These are phyloP conservation scores for Hoplodrina ambigua DNA, from an alignment of 2,888 invertebrate genomes.

Conservation along the genomic window DNA sequence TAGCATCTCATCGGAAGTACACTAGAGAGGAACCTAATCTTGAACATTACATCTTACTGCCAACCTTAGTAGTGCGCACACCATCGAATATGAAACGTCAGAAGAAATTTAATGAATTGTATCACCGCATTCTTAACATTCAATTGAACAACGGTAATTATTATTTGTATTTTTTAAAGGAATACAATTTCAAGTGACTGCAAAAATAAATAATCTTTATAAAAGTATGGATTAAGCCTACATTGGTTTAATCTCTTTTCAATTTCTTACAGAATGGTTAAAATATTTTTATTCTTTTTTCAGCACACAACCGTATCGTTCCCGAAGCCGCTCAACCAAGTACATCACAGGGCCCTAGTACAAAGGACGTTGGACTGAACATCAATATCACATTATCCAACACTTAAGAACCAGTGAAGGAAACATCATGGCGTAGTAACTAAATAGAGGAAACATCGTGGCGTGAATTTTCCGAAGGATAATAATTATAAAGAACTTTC, in stretches of 20 bases:
- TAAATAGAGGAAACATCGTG: conserved; percentile 24
- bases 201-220: neutral
- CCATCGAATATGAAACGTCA: conserved; percentile 86
- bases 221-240: neutral
- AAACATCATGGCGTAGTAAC: conserved; percentile 1
- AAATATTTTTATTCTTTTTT: conserved; percentile 48
- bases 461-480: conserved; percentile 15
- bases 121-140: conserved; percentile 83
- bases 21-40: conserved; percentile 79
- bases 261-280: neutral
- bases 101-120: conserved; percentile 86
- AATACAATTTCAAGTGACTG: neutral
- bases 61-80: conserved; percentile 84
- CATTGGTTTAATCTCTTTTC: neutral
- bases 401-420: conserved; percentile 55
- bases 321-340: conserved; percentile 24
- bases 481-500: conserved; percentile 20
- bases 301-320: conserved; percentile 66
- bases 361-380: conserved; percentile 81
- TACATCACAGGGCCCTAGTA: conserved; percentile 54
- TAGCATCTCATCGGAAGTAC: conserved; percentile 74
- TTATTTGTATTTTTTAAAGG: conserved; percentile 1
- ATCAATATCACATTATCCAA: conserved; percentile 78
- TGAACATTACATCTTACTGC: conserved; percentile 84
- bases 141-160: conserved; percentile 77